phyloP scores from a whole-genome alignment of 2,797 vertebrate species.

The Enteromius mattozi region DNA sequence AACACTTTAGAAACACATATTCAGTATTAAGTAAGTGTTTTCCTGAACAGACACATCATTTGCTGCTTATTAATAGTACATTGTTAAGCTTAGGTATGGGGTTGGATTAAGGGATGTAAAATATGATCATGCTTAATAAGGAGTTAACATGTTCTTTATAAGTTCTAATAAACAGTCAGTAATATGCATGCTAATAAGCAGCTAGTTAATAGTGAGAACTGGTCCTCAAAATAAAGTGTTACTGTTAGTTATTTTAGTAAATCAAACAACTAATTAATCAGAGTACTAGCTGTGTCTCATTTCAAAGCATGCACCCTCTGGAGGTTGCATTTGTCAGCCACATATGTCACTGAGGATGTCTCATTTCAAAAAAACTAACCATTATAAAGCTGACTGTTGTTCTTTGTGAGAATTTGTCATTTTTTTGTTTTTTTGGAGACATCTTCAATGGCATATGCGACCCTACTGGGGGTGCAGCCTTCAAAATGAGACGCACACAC shows the following conservation, averaged over 20 bases:
- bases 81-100: neutral
- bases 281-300: neutral
- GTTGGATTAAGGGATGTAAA: neutral
- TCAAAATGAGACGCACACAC: neutral
- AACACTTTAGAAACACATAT: neutral
- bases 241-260: neutral
- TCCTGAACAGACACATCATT: neutral
- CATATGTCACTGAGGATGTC: neutral
- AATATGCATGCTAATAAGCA: neutral
- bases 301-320: neutral
- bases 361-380: neutral
- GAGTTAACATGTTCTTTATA: neutral
- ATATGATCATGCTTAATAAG: neutral
- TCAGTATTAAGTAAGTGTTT: neutral
- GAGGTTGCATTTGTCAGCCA: neutral
- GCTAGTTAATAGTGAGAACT: neutral
- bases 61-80: neutral
- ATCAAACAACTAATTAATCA: neutral
- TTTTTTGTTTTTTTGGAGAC: neutral
- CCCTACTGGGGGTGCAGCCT: neutral
- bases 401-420: neutral
- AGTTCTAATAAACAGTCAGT: neutral
- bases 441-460: neutral
- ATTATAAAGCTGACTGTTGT: neutral
- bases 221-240: neutral